Percentiles rank a stretch among this genome's conserved stretches.
Evolutionary conservation across 53 echinoderm and acorn worm genomes (phyloP).

Genomic region (Paracentrotus lividus): DNA sequence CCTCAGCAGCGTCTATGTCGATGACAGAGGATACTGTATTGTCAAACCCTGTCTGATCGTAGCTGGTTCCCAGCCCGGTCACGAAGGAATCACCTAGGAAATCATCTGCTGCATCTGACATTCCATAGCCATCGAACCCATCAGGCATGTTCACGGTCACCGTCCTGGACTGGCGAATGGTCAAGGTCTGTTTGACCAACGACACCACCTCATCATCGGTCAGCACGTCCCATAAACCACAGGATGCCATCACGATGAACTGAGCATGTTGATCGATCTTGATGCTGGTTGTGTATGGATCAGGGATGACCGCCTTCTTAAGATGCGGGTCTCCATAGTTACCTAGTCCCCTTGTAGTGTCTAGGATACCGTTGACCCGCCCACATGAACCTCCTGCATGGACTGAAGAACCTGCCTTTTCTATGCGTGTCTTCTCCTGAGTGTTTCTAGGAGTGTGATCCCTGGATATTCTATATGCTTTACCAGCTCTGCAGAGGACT

Average conservation of each 20-base stretch:
- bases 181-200: slow-evolving; percentile 74
- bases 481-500: slow-evolving; percentile 90
- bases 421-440: slow-evolving; percentile 77
- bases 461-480: slow-evolving; percentile 79
- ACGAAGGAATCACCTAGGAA: slow-evolving; percentile 21
- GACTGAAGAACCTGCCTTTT: slow-evolving; percentile 84
- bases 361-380: slow-evolving; percentile 93
- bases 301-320: slow-evolving; percentile 88
- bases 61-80: slow-evolving; percentile 9
- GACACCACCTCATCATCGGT: slow-evolving; percentile 90
- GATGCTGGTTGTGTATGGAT: slow-evolving; percentile 92
- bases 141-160: slow-evolving; percentile 32
- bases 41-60: slow-evolving; percentile 58
- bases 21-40: slow-evolving; percentile 62
- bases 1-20: slow-evolving; percentile 67
- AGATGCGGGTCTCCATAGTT: slow-evolving; percentile 97
- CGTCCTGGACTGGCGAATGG: slow-evolving; percentile 49
- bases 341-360: slow-evolving; percentile 94
- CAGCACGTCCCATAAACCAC: slow-evolving; percentile 96
- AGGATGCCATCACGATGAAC: slow-evolving; percentile 90
- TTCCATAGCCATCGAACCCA: background rate
- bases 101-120: slow-evolving; percentile 59
- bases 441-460: slow-evolving; percentile 84
- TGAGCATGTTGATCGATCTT: slow-evolving; percentile 91
- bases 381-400: slow-evolving; percentile 78